These are phyloP conservation scores for Drosophila tropicalis DNA, from an alignment of 1,140 invertebrate species.

Conservation along the genomic window DNA sequence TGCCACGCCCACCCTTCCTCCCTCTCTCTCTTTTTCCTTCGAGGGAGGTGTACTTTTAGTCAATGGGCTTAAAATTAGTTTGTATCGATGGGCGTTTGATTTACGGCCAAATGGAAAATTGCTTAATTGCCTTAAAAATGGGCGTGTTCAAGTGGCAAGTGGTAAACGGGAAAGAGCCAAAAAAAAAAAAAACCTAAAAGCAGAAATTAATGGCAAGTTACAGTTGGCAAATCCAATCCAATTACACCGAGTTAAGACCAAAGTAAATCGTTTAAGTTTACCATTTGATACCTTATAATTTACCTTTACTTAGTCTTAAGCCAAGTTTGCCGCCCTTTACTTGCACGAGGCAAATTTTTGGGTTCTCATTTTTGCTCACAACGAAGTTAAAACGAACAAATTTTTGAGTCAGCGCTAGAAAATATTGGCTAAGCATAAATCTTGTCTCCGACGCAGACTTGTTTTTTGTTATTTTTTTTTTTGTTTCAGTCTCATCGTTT, in stretches of 20 bases:
- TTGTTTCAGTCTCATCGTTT: conserved; percentile 12
- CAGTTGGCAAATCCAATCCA: conserved; percentile 46
- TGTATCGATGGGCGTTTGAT: conserved; percentile 77
- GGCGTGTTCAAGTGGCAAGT: conserved; percentile 31
- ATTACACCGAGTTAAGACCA: conserved; percentile 44
- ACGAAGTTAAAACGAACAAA: conserved; percentile 1
- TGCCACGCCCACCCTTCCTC: conserved; percentile 27
- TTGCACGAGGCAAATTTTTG: conserved; percentile 13
- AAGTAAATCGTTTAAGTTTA: conserved; percentile 43
- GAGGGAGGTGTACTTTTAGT: conserved; percentile 23
- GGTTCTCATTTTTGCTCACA: neutral
- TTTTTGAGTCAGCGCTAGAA: conserved; percentile 18
- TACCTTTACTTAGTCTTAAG: conserved; percentile 46
- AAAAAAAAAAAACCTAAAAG: neutral
- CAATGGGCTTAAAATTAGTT: conserved; percentile 66
- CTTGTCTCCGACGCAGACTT: conserved; percentile 25
- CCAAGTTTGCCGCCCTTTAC: conserved; percentile 28
- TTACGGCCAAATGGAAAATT: conserved; percentile 61
- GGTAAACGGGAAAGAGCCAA: neutral
- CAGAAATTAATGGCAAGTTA: conserved; percentile 57
- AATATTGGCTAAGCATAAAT: conserved; percentile 60
- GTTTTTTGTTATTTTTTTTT: conserved; percentile 4
- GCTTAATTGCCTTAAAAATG: conserved; percentile 75
- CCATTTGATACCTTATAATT: conserved; percentile 34
- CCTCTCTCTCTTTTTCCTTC: neutral